Evolutionary conservation across 2,113 vertebrate genomes (phyloP), one percentile per base, ranked within the genome.

Genomic region (Brachypteracias leptosomus): DNA sequence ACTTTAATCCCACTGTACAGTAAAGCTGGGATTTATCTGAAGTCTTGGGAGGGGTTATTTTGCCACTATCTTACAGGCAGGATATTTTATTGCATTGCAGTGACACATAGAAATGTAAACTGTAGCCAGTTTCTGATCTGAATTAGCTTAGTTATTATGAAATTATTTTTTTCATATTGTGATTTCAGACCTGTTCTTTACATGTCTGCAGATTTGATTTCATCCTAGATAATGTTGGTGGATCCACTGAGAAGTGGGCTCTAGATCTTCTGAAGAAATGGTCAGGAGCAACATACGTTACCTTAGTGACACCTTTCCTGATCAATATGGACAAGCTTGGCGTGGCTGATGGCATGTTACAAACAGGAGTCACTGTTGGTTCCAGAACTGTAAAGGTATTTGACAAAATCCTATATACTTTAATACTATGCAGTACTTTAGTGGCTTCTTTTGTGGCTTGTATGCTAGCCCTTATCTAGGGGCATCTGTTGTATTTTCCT

Each of bases 251-350:
- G 96, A 95, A 92, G 1, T 99, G 99, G 99, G 99, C 99, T 8
- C 94, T 98, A 55, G 95, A 87, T 55, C 97, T 98, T 22, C 98
- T 99, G 67, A 99, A 98, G 96, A 99, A 99, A 7, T 99, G 99
- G 99, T 98, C 98, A 3, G 99, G 99, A 42, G 99, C 99, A 62
- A 99, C 98, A 1, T 99, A 98, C 4, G 98, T 99, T 92, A 99
- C 99, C 9, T 96, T 99, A 40, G 98, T 99, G 73, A 99, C 99
- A 2, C 99, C 99, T 24, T 99, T 99, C 94, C 96, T 99, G 77
- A 97, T 98, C 75, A 99, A 99, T 96, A 98, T 99, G 33, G 99
- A 99, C 97, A 95, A 11, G 22, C 97, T 99, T 85, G 99, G 99
- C 29, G 59, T 99, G 9, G 98, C 99, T n/a, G 99, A 99, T 10